Conservation (phyloP, 2,113 vertebrate species). For the Pipa parva region DNA sequence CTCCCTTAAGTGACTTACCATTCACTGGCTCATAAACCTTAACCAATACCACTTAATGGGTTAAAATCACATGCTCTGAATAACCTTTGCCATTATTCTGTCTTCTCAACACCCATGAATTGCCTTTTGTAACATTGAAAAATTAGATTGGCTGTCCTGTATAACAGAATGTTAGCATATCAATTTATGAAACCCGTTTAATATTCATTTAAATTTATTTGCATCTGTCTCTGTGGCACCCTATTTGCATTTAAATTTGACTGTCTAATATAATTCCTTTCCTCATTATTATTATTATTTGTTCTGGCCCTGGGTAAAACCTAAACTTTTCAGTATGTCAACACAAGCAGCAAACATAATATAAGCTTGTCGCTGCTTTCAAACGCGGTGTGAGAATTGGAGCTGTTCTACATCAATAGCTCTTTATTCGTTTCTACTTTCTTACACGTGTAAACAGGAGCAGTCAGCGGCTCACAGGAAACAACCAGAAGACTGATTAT, state of each 20-base stretch:
- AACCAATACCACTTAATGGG: constrained; percentile 1
- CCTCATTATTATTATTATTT: constrained; percentile 43
- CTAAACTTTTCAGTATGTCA: constrained; percentile 31
- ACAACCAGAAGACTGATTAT: constrained; percentile 31
- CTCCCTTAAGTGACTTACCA: too few relatives aligned
- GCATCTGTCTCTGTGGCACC: constrained; percentile 31
- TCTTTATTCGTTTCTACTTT: constrained; percentile 39
- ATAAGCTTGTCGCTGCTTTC: constrained; percentile 36
- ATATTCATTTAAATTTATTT: constrained; percentile 41
- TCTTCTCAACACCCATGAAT: constrained; percentile 2
- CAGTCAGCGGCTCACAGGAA: constrained; percentile 29
- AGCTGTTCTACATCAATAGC: constrained; percentile 40
- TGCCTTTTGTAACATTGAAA: constrained; percentile 17
- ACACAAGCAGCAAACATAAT: constrained; percentile 40
- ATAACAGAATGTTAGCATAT: constrained; percentile 29
- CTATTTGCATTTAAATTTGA: constrained; percentile 42
- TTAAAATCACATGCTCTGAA: constrained; percentile 2
- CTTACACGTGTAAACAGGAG: constrained; percentile 36
- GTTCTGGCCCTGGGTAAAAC: constrained; percentile 38
- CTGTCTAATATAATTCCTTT: constrained; percentile 42
- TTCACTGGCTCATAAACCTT: too few relatives aligned
- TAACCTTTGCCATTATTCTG: background rate
- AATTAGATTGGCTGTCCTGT: constrained; percentile 25
- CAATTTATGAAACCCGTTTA: constrained; percentile 37
- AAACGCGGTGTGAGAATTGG: constrained; percentile 21